phyloP scores from a whole-genome alignment of 2,797 vertebrate species.

The Euthynnus affinis region DNA sequence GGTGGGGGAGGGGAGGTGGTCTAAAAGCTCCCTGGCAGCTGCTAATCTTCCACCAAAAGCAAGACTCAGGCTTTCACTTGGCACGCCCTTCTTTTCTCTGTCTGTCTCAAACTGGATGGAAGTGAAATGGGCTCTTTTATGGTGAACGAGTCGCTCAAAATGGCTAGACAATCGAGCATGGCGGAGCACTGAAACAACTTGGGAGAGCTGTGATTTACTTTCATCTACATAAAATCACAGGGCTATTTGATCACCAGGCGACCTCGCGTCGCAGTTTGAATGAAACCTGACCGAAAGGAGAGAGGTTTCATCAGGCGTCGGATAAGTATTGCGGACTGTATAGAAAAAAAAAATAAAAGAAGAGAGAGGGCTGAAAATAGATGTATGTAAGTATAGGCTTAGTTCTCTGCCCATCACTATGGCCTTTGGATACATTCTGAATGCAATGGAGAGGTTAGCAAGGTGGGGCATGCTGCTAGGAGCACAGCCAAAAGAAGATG shows the following conservation, averaged over 20 bases:
- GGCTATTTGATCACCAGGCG: slow-evolving; percentile 72
- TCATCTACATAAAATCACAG: slow-evolving; percentile 77
- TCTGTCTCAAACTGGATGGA: slow-evolving; percentile 70
- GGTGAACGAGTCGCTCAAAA: slow-evolving; percentile 60
- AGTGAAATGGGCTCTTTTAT: slow-evolving; percentile 74
- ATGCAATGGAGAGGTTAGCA: slow-evolving; percentile 60
- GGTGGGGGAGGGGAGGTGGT: slow-evolving; percentile 19
- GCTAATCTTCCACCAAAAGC: slow-evolving; percentile 75
- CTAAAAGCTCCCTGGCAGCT: slow-evolving; percentile 71
- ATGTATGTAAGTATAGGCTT: slow-evolving; percentile 52
- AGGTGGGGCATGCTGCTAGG: slow-evolving; percentile 53
- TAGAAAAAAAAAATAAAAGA: slow-evolving; percentile 37
- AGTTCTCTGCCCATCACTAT: slow-evolving; percentile 41
- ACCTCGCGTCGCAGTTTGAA: slow-evolving; percentile 38
- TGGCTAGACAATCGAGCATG: slow-evolving; percentile 71
- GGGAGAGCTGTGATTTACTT: slow-evolving; percentile 74
- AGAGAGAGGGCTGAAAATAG: slow-evolving; percentile 47
- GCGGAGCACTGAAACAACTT: slow-evolving; percentile 73
- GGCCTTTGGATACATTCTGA: slow-evolving; percentile 67
- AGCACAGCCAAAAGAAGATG: slow-evolving; percentile 57
- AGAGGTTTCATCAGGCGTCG: slow-evolving; percentile 60
- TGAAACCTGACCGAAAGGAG: slow-evolving; percentile 58
- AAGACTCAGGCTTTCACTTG: slow-evolving; percentile 64
- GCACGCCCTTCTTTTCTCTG: slow-evolving; percentile 64
- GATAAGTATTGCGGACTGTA: slow-evolving; percentile 59